Evolutionary conservation across 2,113 vertebrate species (phyloP).

Genomic region (Eolophus roseicapilla): DNA sequence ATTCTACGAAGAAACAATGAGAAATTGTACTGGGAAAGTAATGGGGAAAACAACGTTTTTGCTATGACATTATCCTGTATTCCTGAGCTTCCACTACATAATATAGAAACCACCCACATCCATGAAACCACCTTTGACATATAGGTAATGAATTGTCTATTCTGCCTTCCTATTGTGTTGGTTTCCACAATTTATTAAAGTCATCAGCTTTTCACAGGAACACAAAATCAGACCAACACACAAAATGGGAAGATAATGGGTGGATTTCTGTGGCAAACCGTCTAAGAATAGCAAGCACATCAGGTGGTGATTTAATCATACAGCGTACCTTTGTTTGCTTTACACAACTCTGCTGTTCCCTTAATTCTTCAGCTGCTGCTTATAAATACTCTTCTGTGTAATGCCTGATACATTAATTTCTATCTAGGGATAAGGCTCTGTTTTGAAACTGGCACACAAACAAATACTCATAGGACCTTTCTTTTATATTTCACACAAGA

Average conservation of each 20-base stretch:
- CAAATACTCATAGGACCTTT: background rate
- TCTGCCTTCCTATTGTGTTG: background rate
- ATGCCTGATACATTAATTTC: slow-evolving; percentile 16
- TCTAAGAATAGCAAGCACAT: background rate
- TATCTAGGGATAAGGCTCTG: background rate
- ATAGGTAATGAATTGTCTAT: background rate
- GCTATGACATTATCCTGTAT: background rate
- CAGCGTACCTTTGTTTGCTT: background rate
- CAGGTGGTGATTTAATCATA: background rate
- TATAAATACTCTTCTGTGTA: slow-evolving; percentile 16
- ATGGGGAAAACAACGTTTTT: background rate
- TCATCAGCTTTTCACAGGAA: background rate
- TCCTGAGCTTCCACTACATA: background rate
- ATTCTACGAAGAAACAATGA: slow-evolving; percentile 5
- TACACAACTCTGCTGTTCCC: background rate
- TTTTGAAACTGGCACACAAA: slow-evolving; percentile 23
- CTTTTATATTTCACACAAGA: background rate
- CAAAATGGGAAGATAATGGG: background rate
- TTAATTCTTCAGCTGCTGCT: slow-evolving; percentile 26
- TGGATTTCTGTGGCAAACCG: background rate
- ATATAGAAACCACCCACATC: background rate
- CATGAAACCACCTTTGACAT: background rate
- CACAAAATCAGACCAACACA: background rate
- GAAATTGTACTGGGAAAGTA: background rate
- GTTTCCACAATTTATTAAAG: background rate